Base-by-base conservation (phyloP, 2,113 vertebrate genomes). In the Antigone vipio region DNA sequence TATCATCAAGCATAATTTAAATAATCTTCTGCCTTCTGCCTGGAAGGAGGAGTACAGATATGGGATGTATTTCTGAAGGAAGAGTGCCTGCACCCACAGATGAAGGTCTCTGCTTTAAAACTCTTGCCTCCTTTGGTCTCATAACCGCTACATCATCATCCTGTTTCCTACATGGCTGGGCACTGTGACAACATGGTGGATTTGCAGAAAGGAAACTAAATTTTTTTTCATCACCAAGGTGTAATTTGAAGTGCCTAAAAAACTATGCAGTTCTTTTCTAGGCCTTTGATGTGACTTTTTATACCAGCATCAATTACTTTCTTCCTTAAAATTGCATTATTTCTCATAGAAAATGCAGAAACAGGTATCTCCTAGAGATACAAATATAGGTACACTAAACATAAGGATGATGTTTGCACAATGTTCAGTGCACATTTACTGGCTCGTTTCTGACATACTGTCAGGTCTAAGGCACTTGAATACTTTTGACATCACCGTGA, bases 121-220 rank as follows among this genome's bases (percentile, higher is more conserved):
- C 24, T 56, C 32, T 52, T 85, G 11, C 12, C 9, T 53, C 44
- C 14, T 83, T 66, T 27, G 4, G 15, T 58, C 22, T 9, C 4
- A 0, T 58, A 34, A 52, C 44, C 40, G 13, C 29, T 67, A 3
- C 26, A 14, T 3, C 47, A 18, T 35, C 42, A 35, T 42, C 27
- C 40, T 42, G 5, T 34, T 67, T 78, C 40, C 47, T n/a, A 9
- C 1, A 0, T 38, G 27, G 27, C 40, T 49, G 53, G 30, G 22
- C 55, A 40, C 30, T 1, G 0, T 59, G 29, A 23, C 34, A 58
- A 21, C 3, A 2, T 5, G 10, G 12, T 59, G 38, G 38, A 23
- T 9, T 42, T 30, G 38, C 24, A 73, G 79, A 62, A 60, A 62
- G 59, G n/a, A 40, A 73, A 5, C 23, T 45, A 72, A 58, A 30